Conservation (phyloP, 2,797 vertebrate genomes). For the Acipenser ruthenus region DNA sequence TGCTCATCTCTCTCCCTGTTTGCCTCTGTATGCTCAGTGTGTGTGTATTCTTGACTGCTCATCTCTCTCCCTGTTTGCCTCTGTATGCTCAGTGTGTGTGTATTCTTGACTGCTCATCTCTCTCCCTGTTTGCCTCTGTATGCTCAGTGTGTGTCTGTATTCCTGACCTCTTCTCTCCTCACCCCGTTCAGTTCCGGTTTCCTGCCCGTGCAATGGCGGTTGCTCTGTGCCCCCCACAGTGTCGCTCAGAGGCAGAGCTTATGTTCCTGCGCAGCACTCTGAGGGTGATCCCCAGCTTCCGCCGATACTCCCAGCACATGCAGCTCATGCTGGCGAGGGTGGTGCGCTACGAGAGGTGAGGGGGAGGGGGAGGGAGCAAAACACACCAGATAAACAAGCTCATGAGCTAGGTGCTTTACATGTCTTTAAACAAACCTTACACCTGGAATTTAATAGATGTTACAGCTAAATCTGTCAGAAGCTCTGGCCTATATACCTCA, state of each 20-base stretch:
- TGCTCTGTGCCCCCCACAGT: slow-evolving; percentile 17
- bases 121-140: neutral
- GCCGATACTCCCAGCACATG: slow-evolving; percentile 24
- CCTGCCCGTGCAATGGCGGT: slow-evolving; percentile 21
- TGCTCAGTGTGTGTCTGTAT: no score
- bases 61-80: neutral
- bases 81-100: neutral
- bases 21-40: no score
- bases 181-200: slow-evolving; percentile 17
- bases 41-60: neutral
- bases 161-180: neutral
- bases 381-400: no score
- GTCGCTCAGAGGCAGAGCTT: slow-evolving; percentile 8
- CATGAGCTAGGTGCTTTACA: no score
- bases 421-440: no score
- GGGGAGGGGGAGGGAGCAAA: neutral
- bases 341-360: slow-evolving; percentile 23
- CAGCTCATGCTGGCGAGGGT: slow-evolving; percentile 25
- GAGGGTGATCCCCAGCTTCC: slow-evolving; percentile 24
- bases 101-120: neutral
- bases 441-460: no score
- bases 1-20: neutral
- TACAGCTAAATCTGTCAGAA: no score
- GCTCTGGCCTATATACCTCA: no score
- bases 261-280: slow-evolving; percentile 24